Evolutionary conservation across 2,888 invertebrate species (phyloP), one percentile per base, ranked within the genome.

Genomic region (Apomyelois bistriatella): DNA sequence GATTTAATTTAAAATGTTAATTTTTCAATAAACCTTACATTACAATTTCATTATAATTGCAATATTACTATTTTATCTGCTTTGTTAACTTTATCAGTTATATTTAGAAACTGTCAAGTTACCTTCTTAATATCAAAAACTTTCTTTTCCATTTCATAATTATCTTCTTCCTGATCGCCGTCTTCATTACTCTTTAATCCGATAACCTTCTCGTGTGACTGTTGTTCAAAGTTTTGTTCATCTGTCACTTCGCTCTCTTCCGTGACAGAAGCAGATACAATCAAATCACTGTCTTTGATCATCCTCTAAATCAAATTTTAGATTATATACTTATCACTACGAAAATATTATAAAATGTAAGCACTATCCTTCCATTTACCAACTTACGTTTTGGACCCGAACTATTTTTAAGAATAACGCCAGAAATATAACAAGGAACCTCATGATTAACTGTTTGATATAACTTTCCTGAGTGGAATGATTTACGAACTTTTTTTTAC

Each of bases 351-450:
- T 38, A 6, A 9, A 22, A 22, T 22, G 16, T 17, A 40, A 16
- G 17, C 22, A 12, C 7, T 15, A 13, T 6, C 16, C 7, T 41
- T 51, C 2, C 16, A 17, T 36, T 12, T 48, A 6, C 22, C 10
- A 16, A 59, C 73, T 74, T 68, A 84, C 84, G 63, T 71, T 79
- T 65, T 83, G 68, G 35, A 64, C 63, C 52, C 41, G 58, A 6
- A 73, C 47, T 49, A 75, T 58, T 58, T 73, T 72, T 16, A 72
- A 55, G 54, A 74, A 54, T 36, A 76, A 56, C 1, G 65, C 55
- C 40, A 78, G 52, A 35, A 72, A 51, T 55, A 80, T 59, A 53
- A 67, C 66, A 41, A 64, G 58, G 41, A 61, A 57, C 69, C 58
- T 68, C 85, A 86, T 86, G 67, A 66, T 70, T 55, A 58, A 64